Percentiles rank a stretch among this genome's conserved stretches.
Conservation (phyloP, 2,888 invertebrate genomes). For the Drosophila nigritarsus region DNA sequence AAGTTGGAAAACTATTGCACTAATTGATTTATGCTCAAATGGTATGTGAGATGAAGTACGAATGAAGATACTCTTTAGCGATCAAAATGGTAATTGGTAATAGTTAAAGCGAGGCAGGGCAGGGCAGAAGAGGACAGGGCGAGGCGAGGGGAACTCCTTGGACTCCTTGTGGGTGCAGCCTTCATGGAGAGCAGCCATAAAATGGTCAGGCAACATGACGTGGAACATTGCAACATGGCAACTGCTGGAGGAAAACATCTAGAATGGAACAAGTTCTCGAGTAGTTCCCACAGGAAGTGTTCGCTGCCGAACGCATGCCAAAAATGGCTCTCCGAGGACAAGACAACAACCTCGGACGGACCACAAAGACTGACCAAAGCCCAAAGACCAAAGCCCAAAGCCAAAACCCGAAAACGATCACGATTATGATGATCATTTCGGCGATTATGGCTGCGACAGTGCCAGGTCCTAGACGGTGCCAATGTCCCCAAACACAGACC, state of each 20-base stretch:
- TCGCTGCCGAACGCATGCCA: slow-evolving; percentile 74
- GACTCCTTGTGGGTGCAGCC: slow-evolving; percentile 58
- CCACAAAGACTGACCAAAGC: slow-evolving; percentile 38
- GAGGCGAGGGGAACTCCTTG: slow-evolving; percentile 1
- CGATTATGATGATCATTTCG: slow-evolving; percentile 75
- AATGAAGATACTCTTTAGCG: slow-evolving; percentile 23
- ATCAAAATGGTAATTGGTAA: slow-evolving; percentile 39
- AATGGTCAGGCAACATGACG: slow-evolving; percentile 55
- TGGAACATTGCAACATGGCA: slow-evolving; percentile 37
- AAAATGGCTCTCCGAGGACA: slow-evolving; percentile 75
- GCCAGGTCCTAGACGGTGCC: slow-evolving; percentile 52
- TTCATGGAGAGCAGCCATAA: slow-evolving; percentile 39
- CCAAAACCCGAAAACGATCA: slow-evolving; percentile 65
- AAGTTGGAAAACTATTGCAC: slow-evolving; percentile 62
- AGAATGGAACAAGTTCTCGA: slow-evolving; percentile 59
- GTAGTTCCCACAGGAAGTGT: slow-evolving; percentile 78
- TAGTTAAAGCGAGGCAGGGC: background rate
- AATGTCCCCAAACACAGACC: slow-evolving; percentile 56
- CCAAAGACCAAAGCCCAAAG: slow-evolving; percentile 20
- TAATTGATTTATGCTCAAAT: slow-evolving; percentile 72
- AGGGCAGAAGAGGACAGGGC: background rate
- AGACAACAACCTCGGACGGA: slow-evolving; percentile 62
- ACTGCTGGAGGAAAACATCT: slow-evolving; percentile 26
- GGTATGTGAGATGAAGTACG: slow-evolving; percentile 37
- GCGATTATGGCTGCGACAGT: slow-evolving; percentile 64